Evolutionary conservation across 2,888 invertebrate genomes (phyloP).

Genomic region (Odontocerum albicorne): DNA sequence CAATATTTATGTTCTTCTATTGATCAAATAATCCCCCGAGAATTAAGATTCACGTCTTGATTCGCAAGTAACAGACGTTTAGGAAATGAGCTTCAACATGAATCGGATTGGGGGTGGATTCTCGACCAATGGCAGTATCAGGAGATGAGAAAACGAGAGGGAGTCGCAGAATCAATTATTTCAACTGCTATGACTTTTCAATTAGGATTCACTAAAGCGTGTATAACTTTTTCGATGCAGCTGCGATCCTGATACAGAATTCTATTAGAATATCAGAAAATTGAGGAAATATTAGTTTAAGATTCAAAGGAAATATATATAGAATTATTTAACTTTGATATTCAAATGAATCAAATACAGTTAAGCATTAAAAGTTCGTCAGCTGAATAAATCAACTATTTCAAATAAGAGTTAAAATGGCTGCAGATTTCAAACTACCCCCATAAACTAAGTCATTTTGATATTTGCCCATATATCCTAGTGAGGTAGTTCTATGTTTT

Average conservation of each 20-base stretch:
- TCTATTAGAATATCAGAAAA: neutral
- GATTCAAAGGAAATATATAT: no score
- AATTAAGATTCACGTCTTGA: conserved; percentile 16
- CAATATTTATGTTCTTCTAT: neutral
- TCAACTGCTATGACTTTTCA: conserved; percentile 62
- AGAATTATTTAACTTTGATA: no score
- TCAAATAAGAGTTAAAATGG: no score
- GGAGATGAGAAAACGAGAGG: neutral
- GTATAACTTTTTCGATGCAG: conserved; percentile 51
- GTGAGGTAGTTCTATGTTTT: no score
- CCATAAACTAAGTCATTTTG: no score
- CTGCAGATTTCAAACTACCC: no score
- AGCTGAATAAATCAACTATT: no score
- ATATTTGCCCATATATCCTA: no score
- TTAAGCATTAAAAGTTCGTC: no score
- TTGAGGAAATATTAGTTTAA: no score
- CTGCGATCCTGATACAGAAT: conserved; percentile 10
- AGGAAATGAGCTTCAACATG: conserved; percentile 20
- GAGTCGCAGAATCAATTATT: conserved; percentile 51
- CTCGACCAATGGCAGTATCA: conserved; percentile 4
- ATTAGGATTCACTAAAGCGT: conserved; percentile 63
- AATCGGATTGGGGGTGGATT: neutral
- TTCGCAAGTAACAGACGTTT: conserved; percentile 19
- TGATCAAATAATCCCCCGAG: neutral
- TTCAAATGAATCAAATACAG: no score